These are phyloP conservation scores for Puntigrus tetrazona DNA, from an alignment of 2,113 vertebrate genomes.

Conservation along the genomic window DNA sequence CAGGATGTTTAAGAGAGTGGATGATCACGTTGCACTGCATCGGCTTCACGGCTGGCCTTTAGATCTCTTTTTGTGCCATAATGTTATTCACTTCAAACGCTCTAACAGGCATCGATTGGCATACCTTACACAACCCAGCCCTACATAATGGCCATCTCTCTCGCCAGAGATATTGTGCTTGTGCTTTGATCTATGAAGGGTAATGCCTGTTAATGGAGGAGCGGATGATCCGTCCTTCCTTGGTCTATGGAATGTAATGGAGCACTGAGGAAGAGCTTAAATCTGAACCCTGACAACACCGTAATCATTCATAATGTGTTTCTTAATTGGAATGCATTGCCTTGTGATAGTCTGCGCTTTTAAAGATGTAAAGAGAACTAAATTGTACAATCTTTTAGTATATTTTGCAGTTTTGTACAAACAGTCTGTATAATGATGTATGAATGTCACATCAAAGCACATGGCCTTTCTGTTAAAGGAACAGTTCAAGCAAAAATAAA, in stretches of 20 bases:
- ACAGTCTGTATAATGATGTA: background rate
- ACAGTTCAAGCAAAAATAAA: background rate
- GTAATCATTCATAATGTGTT: conserved; percentile 18
- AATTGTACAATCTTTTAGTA: background rate
- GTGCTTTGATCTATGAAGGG: conserved; percentile 42
- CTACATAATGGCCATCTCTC: conserved; percentile 25
- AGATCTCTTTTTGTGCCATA: conserved; percentile 18
- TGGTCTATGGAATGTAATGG: background rate
- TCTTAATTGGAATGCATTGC: background rate
- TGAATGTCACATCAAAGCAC: background rate
- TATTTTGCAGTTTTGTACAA: background rate
- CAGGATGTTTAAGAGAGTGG: background rate
- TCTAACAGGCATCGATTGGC: conserved; percentile 27
- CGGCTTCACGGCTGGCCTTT: background rate
- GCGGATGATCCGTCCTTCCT: conserved; percentile 15
- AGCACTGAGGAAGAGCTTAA: conserved; percentile 15
- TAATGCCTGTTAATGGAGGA: conserved; percentile 36
- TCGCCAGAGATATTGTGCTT: conserved; percentile 11
- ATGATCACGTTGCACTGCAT: background rate
- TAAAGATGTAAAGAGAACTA: background rate
- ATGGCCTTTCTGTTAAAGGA: background rate
- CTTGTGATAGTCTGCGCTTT: background rate
- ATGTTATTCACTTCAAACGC: conserved; percentile 31
- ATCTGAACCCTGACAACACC: conserved; percentile 14
- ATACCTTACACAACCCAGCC: conserved; percentile 28